Percentiles rank a stretch among this genome's conserved stretches.
phyloP scores from a whole-genome alignment of 2,797 vertebrate species.

The Ataeniobius toweri region DNA sequence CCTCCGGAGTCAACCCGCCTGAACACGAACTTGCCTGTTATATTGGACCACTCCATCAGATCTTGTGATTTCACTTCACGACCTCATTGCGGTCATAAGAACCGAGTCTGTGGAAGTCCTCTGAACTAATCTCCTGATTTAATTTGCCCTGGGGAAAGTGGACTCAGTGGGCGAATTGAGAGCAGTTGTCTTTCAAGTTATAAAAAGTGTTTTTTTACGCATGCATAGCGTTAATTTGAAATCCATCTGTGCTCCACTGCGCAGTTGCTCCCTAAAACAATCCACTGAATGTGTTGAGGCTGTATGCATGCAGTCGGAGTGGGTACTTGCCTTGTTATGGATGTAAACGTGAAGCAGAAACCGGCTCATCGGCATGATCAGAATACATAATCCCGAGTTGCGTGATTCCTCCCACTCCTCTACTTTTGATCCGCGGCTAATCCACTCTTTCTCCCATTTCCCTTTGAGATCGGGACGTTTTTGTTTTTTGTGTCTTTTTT shows the following conservation, averaged over 20 bases:
- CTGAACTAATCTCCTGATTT: constrained; percentile 34
- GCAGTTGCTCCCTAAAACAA: constrained; percentile 46
- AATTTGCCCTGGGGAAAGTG: constrained; percentile 16
- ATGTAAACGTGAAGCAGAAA: constrained; percentile 57
- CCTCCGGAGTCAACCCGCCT: constrained; percentile 10
- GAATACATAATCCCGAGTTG: constrained; percentile 44
- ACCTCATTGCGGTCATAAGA: constrained; percentile 35
- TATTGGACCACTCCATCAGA: constrained; percentile 29
- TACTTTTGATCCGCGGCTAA: constrained; percentile 49
- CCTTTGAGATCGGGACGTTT: constrained; percentile 20
- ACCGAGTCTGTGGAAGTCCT: constrained; percentile 15
- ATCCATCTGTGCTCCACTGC: constrained; percentile 12
- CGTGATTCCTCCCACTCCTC: constrained; percentile 49
- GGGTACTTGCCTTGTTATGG: constrained; percentile 71
- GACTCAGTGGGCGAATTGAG: constrained; percentile 19
- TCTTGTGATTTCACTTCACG: constrained; percentile 39
- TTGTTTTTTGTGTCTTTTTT: not conserved
- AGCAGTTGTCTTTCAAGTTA: constrained; percentile 25
- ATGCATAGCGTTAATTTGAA: constrained; percentile 12
- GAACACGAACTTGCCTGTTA: constrained; percentile 32
- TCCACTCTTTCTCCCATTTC: constrained; percentile 48
- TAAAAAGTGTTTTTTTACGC: constrained; percentile 14
- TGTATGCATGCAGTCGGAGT: constrained; percentile 13
- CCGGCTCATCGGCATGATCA: constrained; percentile 65
- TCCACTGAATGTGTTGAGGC: constrained; percentile 26